Evolutionary conservation across 2,888 invertebrate genomes (phyloP).

Genomic region (Latrodectus hesperus): DNA sequence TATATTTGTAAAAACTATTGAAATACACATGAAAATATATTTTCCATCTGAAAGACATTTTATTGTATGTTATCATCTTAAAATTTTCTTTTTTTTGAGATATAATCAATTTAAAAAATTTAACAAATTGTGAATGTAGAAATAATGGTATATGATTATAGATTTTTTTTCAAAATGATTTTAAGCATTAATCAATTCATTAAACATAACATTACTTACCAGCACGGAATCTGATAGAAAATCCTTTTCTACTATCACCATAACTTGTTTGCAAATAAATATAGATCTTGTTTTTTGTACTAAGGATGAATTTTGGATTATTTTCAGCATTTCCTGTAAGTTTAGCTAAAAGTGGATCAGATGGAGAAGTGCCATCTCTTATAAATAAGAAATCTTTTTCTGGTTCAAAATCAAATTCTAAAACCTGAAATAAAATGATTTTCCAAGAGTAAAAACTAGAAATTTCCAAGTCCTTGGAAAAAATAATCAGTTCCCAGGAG

Average conservation of each 20-base stretch:
- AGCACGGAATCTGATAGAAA: constrained; percentile 88
- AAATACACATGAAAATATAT: too few relatives aligned
- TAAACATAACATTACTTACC: constrained; percentile 75
- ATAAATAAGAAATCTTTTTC: constrained; percentile 86
- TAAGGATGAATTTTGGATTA: constrained; percentile 88
- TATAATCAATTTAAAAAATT: too few relatives aligned
- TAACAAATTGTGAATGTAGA: too few relatives aligned
- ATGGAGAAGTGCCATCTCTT: constrained; percentile 91
- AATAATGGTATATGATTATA: too few relatives aligned
- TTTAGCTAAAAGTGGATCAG: constrained; percentile 87
- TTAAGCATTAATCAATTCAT: neutral
- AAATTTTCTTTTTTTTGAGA: too few relatives aligned
- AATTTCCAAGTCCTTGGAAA: too few relatives aligned
- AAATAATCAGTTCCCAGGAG: too few relatives aligned
- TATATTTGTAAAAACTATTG: too few relatives aligned
- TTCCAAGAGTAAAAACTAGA: too few relatives aligned
- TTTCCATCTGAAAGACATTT: too few relatives aligned
- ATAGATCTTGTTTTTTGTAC: constrained; percentile 90
- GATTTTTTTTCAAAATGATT: too few relatives aligned
- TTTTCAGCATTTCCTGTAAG: constrained; percentile 86
- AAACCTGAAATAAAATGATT: constrained; percentile 72
- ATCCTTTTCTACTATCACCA: constrained; percentile 90
- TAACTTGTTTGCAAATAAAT: constrained; percentile 93
- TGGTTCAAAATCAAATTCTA: constrained; percentile 74
- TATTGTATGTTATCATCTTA: too few relatives aligned